Base-by-base conservation (phyloP, 1,140 invertebrate genomes). In the Sitobion miscanthi region DNA sequence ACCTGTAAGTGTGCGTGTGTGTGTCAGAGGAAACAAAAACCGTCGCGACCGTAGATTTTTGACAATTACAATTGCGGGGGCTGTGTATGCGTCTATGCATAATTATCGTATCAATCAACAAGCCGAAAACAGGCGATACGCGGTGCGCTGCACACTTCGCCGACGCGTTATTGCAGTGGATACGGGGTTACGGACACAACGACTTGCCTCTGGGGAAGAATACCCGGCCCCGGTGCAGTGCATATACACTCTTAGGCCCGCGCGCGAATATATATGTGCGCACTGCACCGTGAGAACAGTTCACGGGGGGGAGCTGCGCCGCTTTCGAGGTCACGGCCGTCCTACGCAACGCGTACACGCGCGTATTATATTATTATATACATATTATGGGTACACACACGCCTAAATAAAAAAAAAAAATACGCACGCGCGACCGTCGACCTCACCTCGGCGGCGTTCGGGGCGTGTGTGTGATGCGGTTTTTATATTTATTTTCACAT, bases 291-390 rank as follows among this genome's bases (percentile, higher is more conserved):
- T 90, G 89, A 69, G 89, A 90, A 90, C 89, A 57, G 57, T 69
- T 89, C 38, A 89, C 20, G 49, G 89, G 54, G 47, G n/a, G 38
- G 87, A 52, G 47, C 86, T 47, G 25, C 30, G 38, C 89, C n/a
- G 6, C 14, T 90, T 90, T 90, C 38, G 89, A 69, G 89, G 89
- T 90, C 89, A 90, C 54, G 89, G 54, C 57, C 89, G 89, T 90
- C 89, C 89, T 90, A 90, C 89, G 89, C 89, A 90, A 90, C 42
- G 89, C 57, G 54, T 69, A 90, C 57, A 90, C 54, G 17, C 89
- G 45, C 89, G n/a, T 25, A 90, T 54, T 23, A 38, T 57, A 89
- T 54, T 42, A 62, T 54, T 47, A 47, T 7, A 30, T 69, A n/a
- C 62, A 77, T 35, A 77, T 77, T 77, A 77, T 77, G 30, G 62